phyloP scores from a whole-genome alignment of 2,797 vertebrate species.

The Notoglanidium macrostoma region DNA sequence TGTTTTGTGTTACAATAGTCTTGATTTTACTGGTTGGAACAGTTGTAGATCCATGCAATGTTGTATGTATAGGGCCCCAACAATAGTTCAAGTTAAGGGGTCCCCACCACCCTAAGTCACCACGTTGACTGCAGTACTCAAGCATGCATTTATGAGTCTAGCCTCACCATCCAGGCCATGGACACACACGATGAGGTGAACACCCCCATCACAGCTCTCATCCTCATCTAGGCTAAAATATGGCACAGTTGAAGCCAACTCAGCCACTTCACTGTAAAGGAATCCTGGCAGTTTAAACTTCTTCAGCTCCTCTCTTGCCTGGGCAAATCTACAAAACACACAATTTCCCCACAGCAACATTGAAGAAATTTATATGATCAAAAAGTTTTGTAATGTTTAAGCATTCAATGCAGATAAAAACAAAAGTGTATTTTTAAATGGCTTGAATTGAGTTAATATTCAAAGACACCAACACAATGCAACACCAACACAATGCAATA shows the following conservation, averaged over 20 bases:
- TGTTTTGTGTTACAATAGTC: background rate
- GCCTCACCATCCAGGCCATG: slow-evolving; percentile 92
- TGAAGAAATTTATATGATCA: background rate
- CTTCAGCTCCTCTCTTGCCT: slow-evolving; percentile 94
- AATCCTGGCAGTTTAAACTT: slow-evolving; percentile 92
- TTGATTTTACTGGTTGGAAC: background rate
- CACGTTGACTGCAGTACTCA: background rate
- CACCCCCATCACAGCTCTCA: slow-evolving; percentile 87
- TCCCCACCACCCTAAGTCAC: background rate
- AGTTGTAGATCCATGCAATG: background rate
- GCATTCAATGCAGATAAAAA: background rate
- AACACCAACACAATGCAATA: background rate
- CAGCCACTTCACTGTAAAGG: slow-evolving; percentile 91
- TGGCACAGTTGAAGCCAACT: slow-evolving; percentile 88
- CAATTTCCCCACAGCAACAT: background rate
- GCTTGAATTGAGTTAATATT: background rate
- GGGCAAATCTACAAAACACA: slow-evolving; percentile 83
- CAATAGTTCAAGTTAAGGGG: background rate
- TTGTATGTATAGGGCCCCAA: background rate
- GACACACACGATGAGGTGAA: slow-evolving; percentile 96
- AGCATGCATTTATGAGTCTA: background rate
- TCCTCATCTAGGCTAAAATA: slow-evolving; percentile 96
- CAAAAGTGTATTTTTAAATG: background rate
- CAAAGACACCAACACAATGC: too few relatives aligned
- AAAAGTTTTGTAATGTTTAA: background rate